A percentile compares a stretch with the other conserved stretches of the same genome.
phyloP scores from a whole-genome alignment of 1,140 invertebrate genomes.

The Stenopsyche tienmushanensis region DNA sequence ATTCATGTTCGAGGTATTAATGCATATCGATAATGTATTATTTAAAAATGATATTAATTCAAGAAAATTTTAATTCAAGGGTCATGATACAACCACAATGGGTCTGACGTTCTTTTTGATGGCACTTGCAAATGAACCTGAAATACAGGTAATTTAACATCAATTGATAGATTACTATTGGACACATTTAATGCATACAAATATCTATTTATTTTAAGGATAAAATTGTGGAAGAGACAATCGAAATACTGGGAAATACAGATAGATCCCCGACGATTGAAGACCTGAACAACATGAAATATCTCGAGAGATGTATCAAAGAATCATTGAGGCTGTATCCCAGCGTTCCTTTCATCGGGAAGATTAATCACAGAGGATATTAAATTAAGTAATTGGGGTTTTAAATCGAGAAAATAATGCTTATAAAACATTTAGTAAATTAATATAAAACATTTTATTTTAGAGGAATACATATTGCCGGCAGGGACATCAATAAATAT shows the following conservation, averaged over 20 bases:
- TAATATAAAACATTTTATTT: conserved; percentile 9
- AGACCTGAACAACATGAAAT: conserved; percentile 58
- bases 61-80: conserved; percentile 38
- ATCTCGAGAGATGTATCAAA: conserved; percentile 66
- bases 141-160: conserved; percentile 40
- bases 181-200: neutral
- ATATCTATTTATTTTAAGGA: conserved; percentile 37
- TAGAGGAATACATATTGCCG: conserved; percentile 29
- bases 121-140: conserved; percentile 41
- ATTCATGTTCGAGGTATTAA: conserved; percentile 72
- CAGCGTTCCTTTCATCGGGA: conserved; percentile 61
- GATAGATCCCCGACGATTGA: conserved; percentile 57
- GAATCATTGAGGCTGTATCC: conserved; percentile 63
- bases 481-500: conserved; percentile 23
- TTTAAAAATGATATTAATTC: conserved; percentile 38
- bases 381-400: conserved; percentile 45
- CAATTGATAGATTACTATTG: too few relatives aligned
- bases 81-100: conserved; percentile 44
- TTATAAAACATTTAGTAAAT: neutral
- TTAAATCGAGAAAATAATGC: neutral
- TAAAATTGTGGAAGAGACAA: conserved; percentile 63
- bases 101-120: conserved; percentile 40
- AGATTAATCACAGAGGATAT: conserved; percentile 51
- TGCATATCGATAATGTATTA: conserved; percentile 44
- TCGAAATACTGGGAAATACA: conserved; percentile 58